Evolutionary conservation across 2,797 vertebrate species (phyloP).

Genomic region (Lindbergichthys nudifrons): DNA sequence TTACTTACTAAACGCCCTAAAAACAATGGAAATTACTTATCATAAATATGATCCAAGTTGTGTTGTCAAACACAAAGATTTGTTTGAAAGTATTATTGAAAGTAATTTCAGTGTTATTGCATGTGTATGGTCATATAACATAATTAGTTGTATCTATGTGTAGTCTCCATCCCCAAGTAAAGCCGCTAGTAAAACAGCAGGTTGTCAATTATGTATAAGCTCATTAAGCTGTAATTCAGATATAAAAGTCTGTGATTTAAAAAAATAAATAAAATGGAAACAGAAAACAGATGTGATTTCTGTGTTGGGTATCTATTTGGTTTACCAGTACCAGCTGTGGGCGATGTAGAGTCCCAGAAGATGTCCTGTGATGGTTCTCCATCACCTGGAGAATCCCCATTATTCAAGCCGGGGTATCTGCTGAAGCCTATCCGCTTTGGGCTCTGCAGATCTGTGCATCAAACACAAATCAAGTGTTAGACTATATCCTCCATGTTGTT

Average conservation of each 20-base stretch:
- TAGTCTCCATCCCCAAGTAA: neutral
- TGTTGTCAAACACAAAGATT: neutral
- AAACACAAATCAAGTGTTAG: neutral
- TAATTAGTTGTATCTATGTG: neutral
- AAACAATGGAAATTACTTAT: neutral
- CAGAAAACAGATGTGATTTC: neutral
- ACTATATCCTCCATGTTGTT: neutral
- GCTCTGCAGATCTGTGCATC: constrained; percentile 75
- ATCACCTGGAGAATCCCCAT: constrained; percentile 89
- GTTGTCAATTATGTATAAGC: neutral
- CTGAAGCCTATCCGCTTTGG: constrained; percentile 64
- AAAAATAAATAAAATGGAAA: neutral
- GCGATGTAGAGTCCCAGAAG: constrained; percentile 95
- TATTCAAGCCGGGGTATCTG: constrained; percentile 51
- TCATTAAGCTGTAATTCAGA: neutral
- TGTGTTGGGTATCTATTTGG: no score
- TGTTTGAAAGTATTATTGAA: neutral
- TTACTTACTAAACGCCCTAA: neutral
- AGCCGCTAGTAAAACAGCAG: neutral
- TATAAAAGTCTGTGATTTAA: neutral
- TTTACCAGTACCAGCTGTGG: constrained; percentile 85
- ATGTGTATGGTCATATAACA: neutral
- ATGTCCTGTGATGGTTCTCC: constrained; percentile 91
- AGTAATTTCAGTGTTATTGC: neutral
- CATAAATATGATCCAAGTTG: neutral